These are phyloP conservation scores for Carapus acus DNA, from an alignment of 2,797 vertebrate species.

Conservation along the genomic window DNA sequence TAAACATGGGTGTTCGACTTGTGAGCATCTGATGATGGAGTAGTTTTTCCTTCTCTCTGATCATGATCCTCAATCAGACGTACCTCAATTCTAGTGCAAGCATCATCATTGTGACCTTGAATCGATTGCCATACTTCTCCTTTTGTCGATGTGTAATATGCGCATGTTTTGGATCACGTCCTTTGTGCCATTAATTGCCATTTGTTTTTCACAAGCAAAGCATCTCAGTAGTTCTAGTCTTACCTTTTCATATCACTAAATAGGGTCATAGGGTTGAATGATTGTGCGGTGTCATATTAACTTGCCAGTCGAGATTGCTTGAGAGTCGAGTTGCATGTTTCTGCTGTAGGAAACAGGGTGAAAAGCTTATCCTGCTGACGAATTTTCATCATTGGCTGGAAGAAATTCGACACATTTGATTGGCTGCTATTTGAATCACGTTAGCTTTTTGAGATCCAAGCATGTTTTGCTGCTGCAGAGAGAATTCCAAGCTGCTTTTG, in stretches of 20 bases:
- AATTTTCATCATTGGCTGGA: slow-evolving; percentile 15
- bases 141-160: slow-evolving; percentile 8
- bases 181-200: slow-evolving; percentile 53
- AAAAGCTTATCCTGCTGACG: slow-evolving; percentile 30
- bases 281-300: not conserved
- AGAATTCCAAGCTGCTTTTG: not conserved
- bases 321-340: slow-evolving; percentile 23
- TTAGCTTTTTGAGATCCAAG: slow-evolving; percentile 4
- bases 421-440: slow-evolving; percentile 34
- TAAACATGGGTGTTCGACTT: not conserved
- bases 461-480: slow-evolving; percentile 3
- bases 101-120: slow-evolving; percentile 28
- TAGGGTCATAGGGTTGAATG: slow-evolving; percentile 15
- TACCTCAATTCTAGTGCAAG: slow-evolving; percentile 28
- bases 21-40: slow-evolving; percentile 4
- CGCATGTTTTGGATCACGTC: slow-evolving; percentile 11
- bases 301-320: slow-evolving; percentile 62
- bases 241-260: not conserved
- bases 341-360: slow-evolving; percentile 52
- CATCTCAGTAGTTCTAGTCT: slow-evolving; percentile 14
- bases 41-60: not conserved
- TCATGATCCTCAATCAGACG: slow-evolving; percentile 15
- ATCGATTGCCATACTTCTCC: slow-evolving; percentile 39
- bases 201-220: slow-evolving; percentile 26
- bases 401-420: slow-evolving; percentile 5